Conservation (phyloP, 2,113 vertebrate species). For the Ginglymostoma cirratum region DNA sequence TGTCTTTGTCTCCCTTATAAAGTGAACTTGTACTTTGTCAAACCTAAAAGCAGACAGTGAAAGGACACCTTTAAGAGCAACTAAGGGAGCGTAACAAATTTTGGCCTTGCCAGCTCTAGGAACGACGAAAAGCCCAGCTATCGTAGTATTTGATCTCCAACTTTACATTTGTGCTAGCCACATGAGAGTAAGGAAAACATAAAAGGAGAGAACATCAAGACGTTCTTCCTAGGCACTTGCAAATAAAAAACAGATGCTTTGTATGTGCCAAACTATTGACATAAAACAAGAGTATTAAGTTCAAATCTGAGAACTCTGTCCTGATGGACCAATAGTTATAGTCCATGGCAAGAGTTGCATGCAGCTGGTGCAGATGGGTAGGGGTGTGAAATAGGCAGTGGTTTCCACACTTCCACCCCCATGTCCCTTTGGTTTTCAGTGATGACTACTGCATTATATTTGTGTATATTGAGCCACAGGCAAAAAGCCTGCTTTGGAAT, state of each 20-base stretch:
- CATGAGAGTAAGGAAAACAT: too few relatives aligned
- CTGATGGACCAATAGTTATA: neutral
- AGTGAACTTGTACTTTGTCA: neutral
- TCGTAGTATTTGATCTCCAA: neutral
- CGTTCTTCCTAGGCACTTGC: neutral
- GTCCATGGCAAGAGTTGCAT: neutral
- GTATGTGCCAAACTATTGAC: neutral
- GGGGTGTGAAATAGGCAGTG: neutral
- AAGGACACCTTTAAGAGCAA: too few relatives aligned
- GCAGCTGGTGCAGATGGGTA: neutral
- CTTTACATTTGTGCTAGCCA: neutral
- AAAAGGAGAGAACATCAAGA: neutral
- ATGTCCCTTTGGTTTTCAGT: neutral
- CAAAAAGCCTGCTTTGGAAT: neutral
- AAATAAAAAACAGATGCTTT: neutral
- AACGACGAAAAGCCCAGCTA: neutral
- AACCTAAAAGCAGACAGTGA: too few relatives aligned
- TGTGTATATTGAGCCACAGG: neutral
- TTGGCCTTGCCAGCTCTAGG: too few relatives aligned
- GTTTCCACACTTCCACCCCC: neutral
- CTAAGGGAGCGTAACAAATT: too few relatives aligned
- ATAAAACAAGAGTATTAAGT: neutral
- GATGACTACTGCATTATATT: neutral
- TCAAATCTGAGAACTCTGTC: neutral
- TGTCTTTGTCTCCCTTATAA: neutral